Percentiles rank a stretch among this genome's conserved stretches.
Evolutionary conservation across 2,113 vertebrate species (phyloP).

Genomic region (Gyps fulvus): DNA sequence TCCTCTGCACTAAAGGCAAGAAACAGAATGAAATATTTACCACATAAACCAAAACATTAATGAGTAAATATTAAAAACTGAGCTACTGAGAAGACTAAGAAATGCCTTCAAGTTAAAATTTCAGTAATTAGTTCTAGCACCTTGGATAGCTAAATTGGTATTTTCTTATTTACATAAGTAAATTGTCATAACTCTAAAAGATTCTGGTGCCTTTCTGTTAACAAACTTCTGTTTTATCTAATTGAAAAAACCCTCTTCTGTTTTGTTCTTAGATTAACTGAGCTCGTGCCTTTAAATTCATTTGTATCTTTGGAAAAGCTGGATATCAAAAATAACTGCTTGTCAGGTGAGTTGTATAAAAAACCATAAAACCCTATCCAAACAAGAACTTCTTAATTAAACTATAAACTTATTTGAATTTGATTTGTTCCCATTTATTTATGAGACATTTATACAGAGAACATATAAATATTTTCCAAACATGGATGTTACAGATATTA

Average conservation of each 20-base stretch:
- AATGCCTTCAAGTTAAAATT: not conserved
- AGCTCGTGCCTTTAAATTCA: constrained; percentile 80
- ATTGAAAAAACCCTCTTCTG: not conserved
- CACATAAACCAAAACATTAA: not conserved
- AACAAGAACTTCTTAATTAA: not conserved
- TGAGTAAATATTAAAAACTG: not conserved
- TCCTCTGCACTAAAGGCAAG: not conserved
- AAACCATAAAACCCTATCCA: not conserved
- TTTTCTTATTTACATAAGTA: not conserved
- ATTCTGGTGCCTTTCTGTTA: not conserved
- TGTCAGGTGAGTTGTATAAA: constrained; percentile 82
- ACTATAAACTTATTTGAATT: not conserved
- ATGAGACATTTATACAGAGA: not conserved
- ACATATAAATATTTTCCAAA: not conserved
- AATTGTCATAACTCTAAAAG: not conserved
- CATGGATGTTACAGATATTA: not conserved
- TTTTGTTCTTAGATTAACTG: constrained; percentile 79
- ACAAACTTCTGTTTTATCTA: not conserved
- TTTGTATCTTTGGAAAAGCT: constrained; percentile 83
- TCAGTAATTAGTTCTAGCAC: not conserved
- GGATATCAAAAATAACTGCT: constrained; percentile 85
- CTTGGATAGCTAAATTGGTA: not conserved
- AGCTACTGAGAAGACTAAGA: not conserved
- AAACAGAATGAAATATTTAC: not conserved
- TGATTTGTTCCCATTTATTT: not conserved